Conservation (phyloP, 2,888 invertebrate species). For the Melanophora roralis region DNA sequence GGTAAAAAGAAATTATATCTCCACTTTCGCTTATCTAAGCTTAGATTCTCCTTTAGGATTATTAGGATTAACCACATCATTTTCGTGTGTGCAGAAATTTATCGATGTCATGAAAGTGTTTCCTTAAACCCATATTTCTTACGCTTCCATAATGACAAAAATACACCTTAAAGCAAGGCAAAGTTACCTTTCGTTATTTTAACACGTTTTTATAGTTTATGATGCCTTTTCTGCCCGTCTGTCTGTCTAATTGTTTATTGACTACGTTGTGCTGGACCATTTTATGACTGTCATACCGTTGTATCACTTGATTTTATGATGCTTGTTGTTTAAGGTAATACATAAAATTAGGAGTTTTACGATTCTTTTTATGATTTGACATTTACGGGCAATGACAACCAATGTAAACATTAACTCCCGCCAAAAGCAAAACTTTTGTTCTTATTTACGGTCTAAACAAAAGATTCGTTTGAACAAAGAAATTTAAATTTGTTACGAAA, state of each 20-base stretch:
- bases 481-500: background rate
- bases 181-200: background rate
- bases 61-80: background rate
- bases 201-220: constrained; percentile 1
- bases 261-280: constrained; percentile 41
- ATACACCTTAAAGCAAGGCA: background rate
- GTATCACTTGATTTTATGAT: constrained; percentile 69
- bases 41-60: background rate
- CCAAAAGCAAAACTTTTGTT: constrained; percentile 40
- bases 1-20: no score
- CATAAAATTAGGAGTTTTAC: constrained; percentile 71
- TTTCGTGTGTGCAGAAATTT: no score
- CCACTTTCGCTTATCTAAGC: no score
- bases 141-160: background rate
- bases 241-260: no score
- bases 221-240: constrained; percentile 17
- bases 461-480: constrained; percentile 24
- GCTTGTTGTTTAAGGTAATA: constrained; percentile 64
- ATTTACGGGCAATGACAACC: constrained; percentile 63
- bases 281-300: constrained; percentile 55
- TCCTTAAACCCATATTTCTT: constrained; percentile 41
- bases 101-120: constrained; percentile 32
- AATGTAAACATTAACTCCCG: constrained; percentile 66
- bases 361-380: constrained; percentile 68
- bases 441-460: background rate